Conservation (phyloP, 2,797 vertebrate genomes). For the Cygnus olor region DNA sequence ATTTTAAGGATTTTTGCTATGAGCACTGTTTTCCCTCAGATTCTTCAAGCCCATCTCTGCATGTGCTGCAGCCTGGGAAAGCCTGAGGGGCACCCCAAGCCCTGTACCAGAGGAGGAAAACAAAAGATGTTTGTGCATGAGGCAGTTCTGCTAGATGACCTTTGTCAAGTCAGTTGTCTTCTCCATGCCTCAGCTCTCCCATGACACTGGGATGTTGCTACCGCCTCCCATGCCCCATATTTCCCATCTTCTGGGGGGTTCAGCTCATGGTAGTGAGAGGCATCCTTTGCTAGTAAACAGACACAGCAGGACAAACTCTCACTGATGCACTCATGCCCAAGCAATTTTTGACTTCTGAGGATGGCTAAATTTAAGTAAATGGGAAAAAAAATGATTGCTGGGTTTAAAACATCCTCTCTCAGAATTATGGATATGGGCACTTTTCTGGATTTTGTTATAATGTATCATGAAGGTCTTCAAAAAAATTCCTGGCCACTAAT, state of each 20-base stretch:
- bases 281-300: too few relatives aligned
- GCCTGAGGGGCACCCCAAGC: too few relatives aligned
- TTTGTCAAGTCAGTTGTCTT: neutral
- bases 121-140: neutral
- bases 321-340: neutral
- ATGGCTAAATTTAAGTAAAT: neutral
- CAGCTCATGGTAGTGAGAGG: neutral
- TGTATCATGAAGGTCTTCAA: too few relatives aligned
- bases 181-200: neutral
- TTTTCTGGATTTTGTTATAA: neutral
- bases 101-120: neutral
- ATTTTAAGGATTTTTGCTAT: neutral
- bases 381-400: accelerated
- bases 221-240: neutral
- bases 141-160: too few relatives aligned
- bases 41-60: neutral
- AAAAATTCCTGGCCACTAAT: neutral
- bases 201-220: accelerated
- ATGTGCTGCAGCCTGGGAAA: neutral
- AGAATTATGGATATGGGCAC: neutral
- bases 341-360: neutral
- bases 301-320: neutral
- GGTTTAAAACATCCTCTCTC: neutral
- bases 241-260: neutral
- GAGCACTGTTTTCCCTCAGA: neutral